phyloP scores from a whole-genome alignment of 53 echinoderm and acorn worm species.

The Patiria pectinifera region DNA sequence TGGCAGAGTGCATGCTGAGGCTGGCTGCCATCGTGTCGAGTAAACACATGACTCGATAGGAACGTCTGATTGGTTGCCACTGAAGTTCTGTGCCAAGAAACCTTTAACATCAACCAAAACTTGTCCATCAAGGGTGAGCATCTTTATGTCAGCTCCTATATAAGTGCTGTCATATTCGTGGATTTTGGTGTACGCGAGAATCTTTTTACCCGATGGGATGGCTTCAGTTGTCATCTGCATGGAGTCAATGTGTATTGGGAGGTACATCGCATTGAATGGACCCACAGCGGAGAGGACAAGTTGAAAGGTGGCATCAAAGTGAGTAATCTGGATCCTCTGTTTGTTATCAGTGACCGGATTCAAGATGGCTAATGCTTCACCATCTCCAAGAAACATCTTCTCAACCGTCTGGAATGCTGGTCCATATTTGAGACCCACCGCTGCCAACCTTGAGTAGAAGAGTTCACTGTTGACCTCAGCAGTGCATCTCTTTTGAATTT shows the following conservation, averaged over 20 bases:
- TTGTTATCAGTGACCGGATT: constrained; percentile 73
- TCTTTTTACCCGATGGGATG: constrained; percentile 67
- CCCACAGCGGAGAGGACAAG: constrained; percentile 69
- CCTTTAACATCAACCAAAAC: constrained; percentile 74
- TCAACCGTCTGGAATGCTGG: constrained; percentile 79
- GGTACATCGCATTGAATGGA: constrained; percentile 67
- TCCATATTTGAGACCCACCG: constrained; percentile 77
- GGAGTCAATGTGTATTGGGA: constrained; percentile 64
- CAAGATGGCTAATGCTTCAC: constrained; percentile 73
- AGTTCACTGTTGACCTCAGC: constrained; percentile 67
- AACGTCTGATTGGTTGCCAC: constrained; percentile 60
- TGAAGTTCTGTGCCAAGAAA: constrained; percentile 68
- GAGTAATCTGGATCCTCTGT: constrained; percentile 82
- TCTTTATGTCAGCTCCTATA: constrained; percentile 72
- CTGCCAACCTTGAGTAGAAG: constrained; percentile 72
- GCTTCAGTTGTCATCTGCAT: constrained; percentile 75
- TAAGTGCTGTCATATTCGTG: constrained; percentile 73
- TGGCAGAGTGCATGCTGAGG: constrained; percentile 63
- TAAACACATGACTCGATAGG: constrained; percentile 79
- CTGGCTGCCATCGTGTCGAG: constrained; percentile 82
- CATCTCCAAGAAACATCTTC: constrained; percentile 78
- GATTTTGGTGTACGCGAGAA: constrained; percentile 72
- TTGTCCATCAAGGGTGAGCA: constrained; percentile 52
- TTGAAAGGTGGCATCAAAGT: constrained; percentile 86
- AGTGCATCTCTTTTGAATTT: constrained; percentile 67